phyloP scores from a whole-genome alignment of 2,113 vertebrate species.

The Micronycteris hirsuta region DNA sequence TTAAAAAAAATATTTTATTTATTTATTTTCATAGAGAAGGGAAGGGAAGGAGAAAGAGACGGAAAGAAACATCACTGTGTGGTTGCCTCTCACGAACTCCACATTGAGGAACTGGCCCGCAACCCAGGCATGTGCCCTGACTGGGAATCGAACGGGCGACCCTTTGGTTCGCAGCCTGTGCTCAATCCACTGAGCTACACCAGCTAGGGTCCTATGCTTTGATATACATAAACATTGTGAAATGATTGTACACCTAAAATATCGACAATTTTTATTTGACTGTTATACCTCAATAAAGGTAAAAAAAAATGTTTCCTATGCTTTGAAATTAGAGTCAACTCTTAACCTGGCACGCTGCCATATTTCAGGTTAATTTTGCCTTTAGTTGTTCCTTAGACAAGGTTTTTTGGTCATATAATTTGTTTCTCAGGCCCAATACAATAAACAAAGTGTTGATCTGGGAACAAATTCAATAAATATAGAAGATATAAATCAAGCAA shows the following conservation, averaged over 20 bases:
- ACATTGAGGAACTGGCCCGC: no score
- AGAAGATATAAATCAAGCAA: not conserved
- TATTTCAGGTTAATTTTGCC: not conserved
- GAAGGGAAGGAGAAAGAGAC: no score
- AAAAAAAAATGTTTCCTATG: slow-evolving; percentile 18
- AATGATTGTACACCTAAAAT: not conserved
- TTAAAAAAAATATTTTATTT: no score
- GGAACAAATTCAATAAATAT: not conserved
- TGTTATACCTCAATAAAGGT: not conserved
- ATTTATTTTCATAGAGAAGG: no score
- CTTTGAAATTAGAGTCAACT: not conserved
- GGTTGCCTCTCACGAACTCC: no score
- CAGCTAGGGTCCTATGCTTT: not conserved
- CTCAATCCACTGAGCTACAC: no score
- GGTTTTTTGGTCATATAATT: not conserved
- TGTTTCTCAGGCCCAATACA: not conserved
- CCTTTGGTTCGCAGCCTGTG: no score
- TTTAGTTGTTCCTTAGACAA: not conserved
- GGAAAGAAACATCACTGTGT: no score
- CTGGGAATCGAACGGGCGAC: no score
- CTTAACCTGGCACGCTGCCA: not conserved
- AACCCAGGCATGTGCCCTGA: no score
- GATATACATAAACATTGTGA: not conserved
- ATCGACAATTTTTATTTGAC: not conserved
- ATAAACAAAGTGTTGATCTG: not conserved